phyloP scores from a whole-genome alignment of 2,888 invertebrate species.

The Scelioninae gen. 2 region DNA sequence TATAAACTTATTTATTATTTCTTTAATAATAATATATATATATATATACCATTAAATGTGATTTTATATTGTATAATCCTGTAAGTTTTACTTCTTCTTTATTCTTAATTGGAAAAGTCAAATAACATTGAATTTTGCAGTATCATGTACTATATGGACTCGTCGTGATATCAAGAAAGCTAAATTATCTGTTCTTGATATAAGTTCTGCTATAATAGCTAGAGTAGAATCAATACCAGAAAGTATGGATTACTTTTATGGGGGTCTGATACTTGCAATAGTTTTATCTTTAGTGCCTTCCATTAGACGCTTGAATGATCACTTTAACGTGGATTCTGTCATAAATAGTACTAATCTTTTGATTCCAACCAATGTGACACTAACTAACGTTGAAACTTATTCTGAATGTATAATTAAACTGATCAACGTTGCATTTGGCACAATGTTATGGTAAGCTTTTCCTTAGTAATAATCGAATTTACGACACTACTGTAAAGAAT shows the following conservation, averaged over 20 bases:
- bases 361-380: conserved; percentile 67
- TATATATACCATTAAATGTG: too few relatives aligned
- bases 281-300: conserved; percentile 81
- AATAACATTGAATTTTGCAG: conserved; percentile 76
- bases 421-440: conserved; percentile 76
- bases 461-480: not conserved
- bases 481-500: not conserved
- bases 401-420: conserved; percentile 67
- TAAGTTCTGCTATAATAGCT: conserved; percentile 94
- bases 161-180: conserved; percentile 92
- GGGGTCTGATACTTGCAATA: conserved; percentile 80
- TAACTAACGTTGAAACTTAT: conserved; percentile 66
- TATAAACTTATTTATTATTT: too few relatives aligned
- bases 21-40: too few relatives aligned
- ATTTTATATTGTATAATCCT: too few relatives aligned
- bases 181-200: conserved; percentile 94
- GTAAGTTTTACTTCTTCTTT: too few relatives aligned
- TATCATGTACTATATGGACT: conserved; percentile 97
- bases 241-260: conserved; percentile 86
- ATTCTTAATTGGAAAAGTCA: too few relatives aligned
- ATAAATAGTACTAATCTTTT: conserved; percentile 69
- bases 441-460: conserved; percentile 75
- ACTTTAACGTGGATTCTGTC: conserved; percentile 69
- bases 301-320: conserved; percentile 76
- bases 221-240: conserved; percentile 90